These are phyloP conservation scores for Nephrocerus scutellatus DNA, from an alignment of 2,888 invertebrate species.

Conservation along the genomic window DNA sequence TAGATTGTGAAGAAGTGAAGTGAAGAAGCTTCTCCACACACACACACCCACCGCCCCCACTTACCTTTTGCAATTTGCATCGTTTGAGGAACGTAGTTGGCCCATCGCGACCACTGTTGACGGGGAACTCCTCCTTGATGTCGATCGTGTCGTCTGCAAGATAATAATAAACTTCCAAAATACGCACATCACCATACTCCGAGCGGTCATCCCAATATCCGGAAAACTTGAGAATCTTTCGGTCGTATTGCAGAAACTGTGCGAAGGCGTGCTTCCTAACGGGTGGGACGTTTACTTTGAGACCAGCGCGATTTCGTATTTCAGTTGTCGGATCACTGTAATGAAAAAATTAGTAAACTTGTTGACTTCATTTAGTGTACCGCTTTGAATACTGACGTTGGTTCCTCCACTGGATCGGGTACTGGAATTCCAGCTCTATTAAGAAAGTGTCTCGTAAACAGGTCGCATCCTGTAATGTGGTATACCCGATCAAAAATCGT, in stretches of 20 bases:
- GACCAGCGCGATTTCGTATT: slow-evolving; percentile 40
- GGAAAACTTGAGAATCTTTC: slow-evolving; percentile 65
- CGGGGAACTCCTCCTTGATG: slow-evolving; percentile 65
- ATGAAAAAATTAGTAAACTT: not conserved
- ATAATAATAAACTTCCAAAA: slow-evolving; percentile 75
- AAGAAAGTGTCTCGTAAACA: slow-evolving; percentile 77
- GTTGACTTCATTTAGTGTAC: not conserved
- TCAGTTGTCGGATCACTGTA: slow-evolving; percentile 50
- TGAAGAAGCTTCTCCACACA: not conserved
- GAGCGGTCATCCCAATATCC: slow-evolving; percentile 87
- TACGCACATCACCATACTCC: slow-evolving; percentile 69
- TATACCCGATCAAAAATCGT: slow-evolving; percentile 74
- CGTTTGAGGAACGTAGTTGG: slow-evolving; percentile 68
- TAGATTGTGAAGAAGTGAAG: slow-evolving; percentile 10
- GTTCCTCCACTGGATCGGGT: slow-evolving; percentile 58
- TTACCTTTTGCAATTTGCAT: slow-evolving; percentile 70
- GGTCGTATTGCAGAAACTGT: slow-evolving; percentile 77
- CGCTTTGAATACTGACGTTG: slow-evolving; percentile 43
- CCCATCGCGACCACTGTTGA: slow-evolving; percentile 64
- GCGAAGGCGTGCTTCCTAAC: slow-evolving; percentile 60
- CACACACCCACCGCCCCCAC: slow-evolving; percentile 1
- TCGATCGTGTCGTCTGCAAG: slow-evolving; percentile 85
- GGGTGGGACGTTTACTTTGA: slow-evolving; percentile 26
- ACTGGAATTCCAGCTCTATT: slow-evolving; percentile 79
- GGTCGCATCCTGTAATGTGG: slow-evolving; percentile 78